Evolutionary conservation across 2,113 vertebrate species (phyloP).

Genomic region (Carassius gibelio): DNA sequence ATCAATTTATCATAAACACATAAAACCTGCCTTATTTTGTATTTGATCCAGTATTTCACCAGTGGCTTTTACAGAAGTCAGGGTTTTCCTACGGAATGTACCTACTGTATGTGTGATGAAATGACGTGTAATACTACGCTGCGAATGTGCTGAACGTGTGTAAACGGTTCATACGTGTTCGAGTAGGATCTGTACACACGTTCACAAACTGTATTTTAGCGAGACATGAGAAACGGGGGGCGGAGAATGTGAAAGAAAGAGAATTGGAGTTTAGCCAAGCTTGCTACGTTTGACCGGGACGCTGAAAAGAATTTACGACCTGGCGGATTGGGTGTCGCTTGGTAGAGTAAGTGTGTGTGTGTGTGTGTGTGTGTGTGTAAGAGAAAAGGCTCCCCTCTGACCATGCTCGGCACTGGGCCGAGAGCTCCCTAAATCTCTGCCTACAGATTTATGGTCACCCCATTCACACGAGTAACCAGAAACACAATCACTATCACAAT

Average conservation of each 20-base stretch:
- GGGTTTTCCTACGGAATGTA: neutral
- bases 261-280: slow-evolving; percentile 33
- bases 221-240: neutral
- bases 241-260: slow-evolving; percentile 19
- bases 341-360: slow-evolving; percentile 17
- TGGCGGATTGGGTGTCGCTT: slow-evolving; percentile 33
- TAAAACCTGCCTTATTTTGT: neutral
- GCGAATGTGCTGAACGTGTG: neutral
- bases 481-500: slow-evolving; percentile 57
- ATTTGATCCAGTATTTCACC: neutral
- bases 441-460: slow-evolving; percentile 55
- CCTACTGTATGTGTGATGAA: neutral
- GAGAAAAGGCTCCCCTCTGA: slow-evolving; percentile 48
- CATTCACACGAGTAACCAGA: slow-evolving; percentile 58
- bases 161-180: neutral
- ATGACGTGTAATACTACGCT: neutral
- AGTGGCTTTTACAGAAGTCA: neutral
- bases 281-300: slow-evolving; percentile 40
- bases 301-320: slow-evolving; percentile 52
- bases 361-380: slow-evolving; percentile 1
- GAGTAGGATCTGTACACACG: neutral
- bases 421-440: slow-evolving; percentile 53
- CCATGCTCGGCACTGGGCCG: slow-evolving; percentile 39
- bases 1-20: neutral
- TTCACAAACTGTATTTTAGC: neutral